Base-by-base conservation (phyloP, 2,113 vertebrate genomes). In the Micronycteris hirsuta region DNA sequence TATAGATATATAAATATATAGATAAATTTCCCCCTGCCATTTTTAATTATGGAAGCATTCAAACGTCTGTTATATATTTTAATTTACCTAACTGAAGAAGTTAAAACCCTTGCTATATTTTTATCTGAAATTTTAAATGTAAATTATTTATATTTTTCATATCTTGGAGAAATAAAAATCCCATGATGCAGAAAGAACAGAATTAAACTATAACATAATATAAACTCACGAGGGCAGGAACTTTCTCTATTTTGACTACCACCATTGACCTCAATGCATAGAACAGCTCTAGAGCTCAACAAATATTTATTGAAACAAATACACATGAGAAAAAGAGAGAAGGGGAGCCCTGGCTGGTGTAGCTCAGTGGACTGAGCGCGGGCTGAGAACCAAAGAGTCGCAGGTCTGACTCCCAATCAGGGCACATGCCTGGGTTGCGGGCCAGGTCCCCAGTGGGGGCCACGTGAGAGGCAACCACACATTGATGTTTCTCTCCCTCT, bases 51-150 rank as follows among this genome's bases (percentile, higher is more conserved):
- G 20, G 8, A 78, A 19, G 20, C n/a, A 93, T 74, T 89, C 24
- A 70, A 80, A 65, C 58, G 28, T 52, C 16, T 49, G 14, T 78
- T 43, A 36, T 8, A 43, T 43, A 67, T 73, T 91, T 86, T 74
- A 84, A 81, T 96, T 83, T 91, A 83, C 4, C 24, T 86, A 88
- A 45, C 9, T 73, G 3, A 54, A 20, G 0, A 83, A 89, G 70
- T 89, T 58, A 73, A 97, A 94, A 91, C 67, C 31, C 19, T 96
- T 67, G 45, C 2, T 16, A n/a, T 17, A 88, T 67, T 76, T 91
- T 36, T 70, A 68, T 22, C 8, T 58, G 31, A 38, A 88, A 36
- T 6, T 56, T 86, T 73, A 84, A 54, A 54, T 58, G 38, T 88
- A 77, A 95, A 71, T 74, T 80, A 71, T 65, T n/a, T 88, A 61